These are phyloP conservation scores for Phrixothrix hirtus DNA, from an alignment of 2,888 invertebrate species.

Conservation along the genomic window DNA sequence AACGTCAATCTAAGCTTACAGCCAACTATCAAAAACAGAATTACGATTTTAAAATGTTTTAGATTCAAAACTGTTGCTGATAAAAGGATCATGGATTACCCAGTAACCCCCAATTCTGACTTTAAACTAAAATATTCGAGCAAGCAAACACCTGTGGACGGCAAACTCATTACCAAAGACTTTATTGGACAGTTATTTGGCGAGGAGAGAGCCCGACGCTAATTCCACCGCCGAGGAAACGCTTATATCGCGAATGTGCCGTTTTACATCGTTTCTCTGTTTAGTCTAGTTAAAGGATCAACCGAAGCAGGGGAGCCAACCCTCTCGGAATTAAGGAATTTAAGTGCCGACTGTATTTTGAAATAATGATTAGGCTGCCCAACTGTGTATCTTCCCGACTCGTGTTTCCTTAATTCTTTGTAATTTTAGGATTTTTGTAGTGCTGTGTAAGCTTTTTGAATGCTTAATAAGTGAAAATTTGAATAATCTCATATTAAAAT, in stretches of 20 bases:
- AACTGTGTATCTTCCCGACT: slow-evolving; percentile 23
- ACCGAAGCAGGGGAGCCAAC: slow-evolving; percentile 23
- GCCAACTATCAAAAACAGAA: neutral
- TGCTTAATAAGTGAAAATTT: slow-evolving; percentile 27
- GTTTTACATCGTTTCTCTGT: slow-evolving; percentile 24
- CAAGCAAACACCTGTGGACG: slow-evolving; percentile 39
- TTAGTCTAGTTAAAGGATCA: slow-evolving; percentile 33
- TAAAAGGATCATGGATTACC: slow-evolving; percentile 11
- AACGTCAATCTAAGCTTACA: no score
- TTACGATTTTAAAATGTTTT: neutral
- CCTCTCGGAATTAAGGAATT: slow-evolving; percentile 30
- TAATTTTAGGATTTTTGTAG: slow-evolving; percentile 27
- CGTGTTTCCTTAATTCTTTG: slow-evolving; percentile 23
- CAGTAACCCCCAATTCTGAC: slow-evolving; percentile 15
- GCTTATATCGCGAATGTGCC: slow-evolving; percentile 24
- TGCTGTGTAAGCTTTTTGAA: slow-evolving; percentile 25
- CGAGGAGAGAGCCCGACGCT: slow-evolving; percentile 23
- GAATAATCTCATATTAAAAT: slow-evolving; percentile 23
- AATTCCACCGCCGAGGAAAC: slow-evolving; percentile 29
- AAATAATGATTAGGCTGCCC: slow-evolving; percentile 29
- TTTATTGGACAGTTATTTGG: slow-evolving; percentile 39
- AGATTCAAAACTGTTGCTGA: slow-evolving; percentile 6
- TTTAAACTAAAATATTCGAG: slow-evolving; percentile 35
- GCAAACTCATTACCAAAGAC: slow-evolving; percentile 37
- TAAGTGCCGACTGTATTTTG: slow-evolving; percentile 29